Evolutionary conservation across 2,888 invertebrate species (phyloP), one percentile per base, ranked within the genome.

Genomic region (Gasteruption jaculator): DNA sequence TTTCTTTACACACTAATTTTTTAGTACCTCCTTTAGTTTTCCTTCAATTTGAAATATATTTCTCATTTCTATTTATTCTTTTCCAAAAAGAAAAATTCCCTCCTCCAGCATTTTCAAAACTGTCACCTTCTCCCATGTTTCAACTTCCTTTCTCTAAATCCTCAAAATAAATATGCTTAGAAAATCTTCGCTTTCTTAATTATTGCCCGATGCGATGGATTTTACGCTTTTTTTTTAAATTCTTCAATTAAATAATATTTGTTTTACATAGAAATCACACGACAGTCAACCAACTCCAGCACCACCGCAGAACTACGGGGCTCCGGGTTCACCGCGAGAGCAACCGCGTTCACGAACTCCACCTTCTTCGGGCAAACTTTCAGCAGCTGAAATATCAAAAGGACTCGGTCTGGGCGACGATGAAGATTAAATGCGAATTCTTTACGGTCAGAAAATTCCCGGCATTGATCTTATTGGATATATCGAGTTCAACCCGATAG

Each of bases 321-420:
- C 48, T 18, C 54, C 54, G 15, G 50, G 35, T 42, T 48, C 43
- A 29, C 48, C 41, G 14, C 39, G 54, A 39, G 32, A 25, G 15
- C 53, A 48, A 6, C 43, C 55, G n/a, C 52, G 45, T 7, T 26
- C 53, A 4, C 48, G 58, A 2, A 57, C 40, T 35, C 43, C 54
- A 11, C 50, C 60, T 5, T 22, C 57, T 36, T 43, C 63, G 2
- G 55, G 57, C 3, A 65, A 61, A 53, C 52, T 70, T 31, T 54
- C 56, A 8, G 68, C 68, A 3, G 64, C 64, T n/a, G 70, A 70
- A 45, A 70, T 70, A 41, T 68, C 69, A 3, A 65, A 60, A 49
- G 70, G 69, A 15, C 60, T 70, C 19, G 70, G 70, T 11, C 56
- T 70, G 12, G 49, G 57, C 18, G 62, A 63, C 38, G 61, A 62